Percentiles rank a stretch among this genome's conserved stretches.
phyloP scores from a whole-genome alignment of 2,797 vertebrate genomes.

The Rhabdophis nuchalis region DNA sequence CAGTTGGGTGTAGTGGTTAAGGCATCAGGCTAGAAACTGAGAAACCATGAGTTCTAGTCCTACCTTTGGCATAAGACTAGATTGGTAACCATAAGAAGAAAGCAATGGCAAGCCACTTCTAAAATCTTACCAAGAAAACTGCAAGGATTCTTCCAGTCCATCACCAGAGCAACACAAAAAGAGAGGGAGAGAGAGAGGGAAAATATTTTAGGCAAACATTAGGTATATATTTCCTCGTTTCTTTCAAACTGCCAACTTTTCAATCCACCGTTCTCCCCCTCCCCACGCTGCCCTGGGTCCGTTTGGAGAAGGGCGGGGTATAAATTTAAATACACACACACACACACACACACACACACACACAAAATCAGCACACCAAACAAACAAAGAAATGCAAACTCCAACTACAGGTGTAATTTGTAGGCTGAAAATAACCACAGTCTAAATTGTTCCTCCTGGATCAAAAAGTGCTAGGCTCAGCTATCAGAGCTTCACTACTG shows the following conservation, averaged over 20 bases:
- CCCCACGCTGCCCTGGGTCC: too few species aligned
- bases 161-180: not conserved
- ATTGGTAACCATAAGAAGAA: not conserved
- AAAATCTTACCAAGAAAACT: not conserved
- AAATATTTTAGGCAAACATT: not conserved
- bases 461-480: conserved; percentile 18
- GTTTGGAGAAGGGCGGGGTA: too few species aligned
- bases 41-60: not conserved
- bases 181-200: not conserved
- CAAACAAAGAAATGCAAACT: not conserved
- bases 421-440: not conserved
- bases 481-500: not conserved
- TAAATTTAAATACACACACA: too few species aligned
- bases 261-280: not conserved
- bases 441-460: conserved; percentile 26
- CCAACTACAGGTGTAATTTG: not conserved
- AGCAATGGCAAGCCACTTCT: not conserved
- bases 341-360: not conserved
- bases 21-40: not conserved
- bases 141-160: not conserved
- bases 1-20: not conserved
- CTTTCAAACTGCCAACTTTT: not conserved
- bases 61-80: not conserved
- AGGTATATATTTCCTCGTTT: not conserved
- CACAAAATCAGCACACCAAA: not conserved